A percentile compares a stretch with the other conserved stretches of the same genome.
These are phyloP conservation scores for Lepidocolaptes lacrymiger DNA, from an alignment of 2,797 vertebrate genomes.

Conservation along the genomic window DNA sequence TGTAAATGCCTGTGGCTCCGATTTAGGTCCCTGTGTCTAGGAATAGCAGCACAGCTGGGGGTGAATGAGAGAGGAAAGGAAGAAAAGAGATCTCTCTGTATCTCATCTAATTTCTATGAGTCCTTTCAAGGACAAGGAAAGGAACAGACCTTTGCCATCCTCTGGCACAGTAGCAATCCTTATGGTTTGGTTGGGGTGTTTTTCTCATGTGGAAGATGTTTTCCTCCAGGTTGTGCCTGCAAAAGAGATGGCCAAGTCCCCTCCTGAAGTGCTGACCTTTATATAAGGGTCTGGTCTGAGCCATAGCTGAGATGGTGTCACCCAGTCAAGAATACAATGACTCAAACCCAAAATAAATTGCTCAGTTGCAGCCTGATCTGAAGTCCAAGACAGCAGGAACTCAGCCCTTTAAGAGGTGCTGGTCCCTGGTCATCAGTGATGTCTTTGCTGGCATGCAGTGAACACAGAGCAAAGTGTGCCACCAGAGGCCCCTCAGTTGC, in stretches of 20 bases:
- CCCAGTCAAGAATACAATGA: background rate
- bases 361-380: background rate
- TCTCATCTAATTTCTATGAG: background rate
- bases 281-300: background rate
- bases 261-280: background rate
- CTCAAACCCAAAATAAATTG: background rate
- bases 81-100: background rate
- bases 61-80: background rate
- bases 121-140: background rate
- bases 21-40: conserved; percentile 21
- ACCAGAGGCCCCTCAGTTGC: background rate
- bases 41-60: background rate
- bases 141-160: background rate
- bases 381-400: background rate
- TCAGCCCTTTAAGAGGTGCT: background rate
- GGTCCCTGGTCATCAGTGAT: background rate
- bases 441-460: background rate
- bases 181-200: background rate
- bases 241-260: background rate
- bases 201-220: background rate
- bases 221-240: background rate
- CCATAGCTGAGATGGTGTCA: background rate
- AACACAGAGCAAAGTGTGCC: background rate
- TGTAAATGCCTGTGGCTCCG: conserved; percentile 3
- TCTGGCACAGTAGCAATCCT: background rate